These are phyloP conservation scores for Coreius guichenoti DNA, from an alignment of 2,797 vertebrate genomes.

Conservation along the genomic window DNA sequence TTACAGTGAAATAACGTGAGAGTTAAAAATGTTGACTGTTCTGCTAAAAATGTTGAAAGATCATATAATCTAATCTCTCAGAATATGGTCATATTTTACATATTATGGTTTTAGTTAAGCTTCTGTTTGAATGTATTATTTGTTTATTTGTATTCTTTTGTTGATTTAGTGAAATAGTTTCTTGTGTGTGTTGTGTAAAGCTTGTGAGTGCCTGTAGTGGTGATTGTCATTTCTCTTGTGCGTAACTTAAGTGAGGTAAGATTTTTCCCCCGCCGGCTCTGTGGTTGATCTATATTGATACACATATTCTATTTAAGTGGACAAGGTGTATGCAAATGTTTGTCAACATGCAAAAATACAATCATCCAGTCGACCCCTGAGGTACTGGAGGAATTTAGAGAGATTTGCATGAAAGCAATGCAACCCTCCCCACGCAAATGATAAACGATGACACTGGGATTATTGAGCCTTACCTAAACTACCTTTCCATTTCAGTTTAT, in stretches of 20 bases:
- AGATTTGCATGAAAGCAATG: slow-evolving; percentile 33
- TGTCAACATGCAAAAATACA: slow-evolving; percentile 19
- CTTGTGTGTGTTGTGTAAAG: background rate
- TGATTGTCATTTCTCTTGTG: background rate
- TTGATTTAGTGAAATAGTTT: background rate
- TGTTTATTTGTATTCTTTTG: background rate
- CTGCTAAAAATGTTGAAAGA: no score
- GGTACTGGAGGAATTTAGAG: background rate
- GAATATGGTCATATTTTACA: no score
- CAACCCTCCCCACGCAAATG: slow-evolving; percentile 16
- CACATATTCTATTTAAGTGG: slow-evolving; percentile 15
- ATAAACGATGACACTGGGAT: slow-evolving; percentile 5
- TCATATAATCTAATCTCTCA: no score
- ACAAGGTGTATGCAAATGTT: slow-evolving; percentile 5
- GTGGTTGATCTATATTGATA: slow-evolving; percentile 25
- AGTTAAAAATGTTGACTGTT: no score
- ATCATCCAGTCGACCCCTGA: slow-evolving; percentile 12
- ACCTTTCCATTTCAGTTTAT: background rate
- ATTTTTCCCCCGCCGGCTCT: background rate
- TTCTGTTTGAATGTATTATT: background rate
- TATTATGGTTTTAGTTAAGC: no score
- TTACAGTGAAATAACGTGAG: no score
- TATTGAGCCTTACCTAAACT: background rate
- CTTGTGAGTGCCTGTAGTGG: background rate
- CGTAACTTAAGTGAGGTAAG: background rate